phyloP scores from a whole-genome alignment of 2,888 invertebrate species.

The Lumbricus terrestris region DNA sequence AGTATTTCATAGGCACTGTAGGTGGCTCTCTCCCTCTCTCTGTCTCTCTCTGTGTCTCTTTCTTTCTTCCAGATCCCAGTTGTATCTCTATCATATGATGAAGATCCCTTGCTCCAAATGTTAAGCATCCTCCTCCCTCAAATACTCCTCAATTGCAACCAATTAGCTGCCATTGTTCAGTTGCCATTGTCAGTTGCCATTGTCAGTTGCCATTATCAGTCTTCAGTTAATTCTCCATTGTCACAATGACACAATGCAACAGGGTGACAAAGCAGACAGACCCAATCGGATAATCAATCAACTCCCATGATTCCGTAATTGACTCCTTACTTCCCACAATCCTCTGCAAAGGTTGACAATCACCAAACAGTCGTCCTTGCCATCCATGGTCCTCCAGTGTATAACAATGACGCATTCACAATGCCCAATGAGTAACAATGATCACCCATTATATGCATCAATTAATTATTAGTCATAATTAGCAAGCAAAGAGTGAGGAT shows the following conservation, averaged over 20 bases:
- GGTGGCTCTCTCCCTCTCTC: constrained; percentile 19
- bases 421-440: too few species aligned
- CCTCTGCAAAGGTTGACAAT: constrained; percentile 9
- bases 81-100: neutral
- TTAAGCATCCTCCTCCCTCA: neutral
- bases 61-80: neutral
- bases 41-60: constrained; percentile 27
- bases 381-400: too few species aligned
- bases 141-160: neutral
- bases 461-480: too few species aligned
- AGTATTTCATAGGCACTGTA: neutral
- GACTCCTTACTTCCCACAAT: neutral
- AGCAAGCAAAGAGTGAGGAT: too few species aligned
- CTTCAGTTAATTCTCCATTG: neutral
- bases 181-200: too few species aligned
- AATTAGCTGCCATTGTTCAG: neutral
- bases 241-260: too few species aligned
- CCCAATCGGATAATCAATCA: neutral
- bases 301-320: neutral
- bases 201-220: too few species aligned
- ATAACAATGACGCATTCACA: too few species aligned
- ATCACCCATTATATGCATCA: too few species aligned
- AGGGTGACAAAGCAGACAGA: too few species aligned
- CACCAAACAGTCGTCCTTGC: neutral
- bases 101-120: neutral